A percentile compares a stretch with the other conserved stretches of the same genome.
Conservation (phyloP, 2,888 invertebrate genomes). For the Andrena dorsata region DNA sequence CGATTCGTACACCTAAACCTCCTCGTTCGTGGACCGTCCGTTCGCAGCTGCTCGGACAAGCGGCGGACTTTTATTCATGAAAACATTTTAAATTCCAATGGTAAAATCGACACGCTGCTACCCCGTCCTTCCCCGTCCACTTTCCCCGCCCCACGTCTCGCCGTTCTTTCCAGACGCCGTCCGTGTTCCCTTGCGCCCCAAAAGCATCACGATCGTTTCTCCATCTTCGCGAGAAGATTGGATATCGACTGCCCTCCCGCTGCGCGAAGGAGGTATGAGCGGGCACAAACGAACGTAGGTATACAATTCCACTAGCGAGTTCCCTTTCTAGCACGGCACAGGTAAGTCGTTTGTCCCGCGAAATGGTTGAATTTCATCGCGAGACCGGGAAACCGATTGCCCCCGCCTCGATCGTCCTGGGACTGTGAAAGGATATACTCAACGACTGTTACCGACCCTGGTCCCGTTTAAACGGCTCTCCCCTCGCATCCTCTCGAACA, state of each 20-base stretch:
- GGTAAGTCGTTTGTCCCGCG: constrained; percentile 52
- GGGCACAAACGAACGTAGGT: not conserved
- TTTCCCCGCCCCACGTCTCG: not conserved
- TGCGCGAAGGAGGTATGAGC: not conserved
- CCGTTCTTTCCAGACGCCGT: not conserved
- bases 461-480: not conserved
- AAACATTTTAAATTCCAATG: constrained; percentile 80
- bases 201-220: constrained; percentile 45
- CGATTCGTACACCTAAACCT: constrained; percentile 14
- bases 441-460: not conserved
- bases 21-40: constrained; percentile 19
- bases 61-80: constrained; percentile 79
- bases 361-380: constrained; percentile 49
- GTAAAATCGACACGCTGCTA: constrained; percentile 73
- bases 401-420: not conserved
- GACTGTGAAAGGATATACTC: not conserved
- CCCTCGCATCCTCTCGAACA: too few species aligned
- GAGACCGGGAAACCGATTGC: constrained; percentile 45
- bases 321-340: constrained; percentile 9
- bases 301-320: not conserved
- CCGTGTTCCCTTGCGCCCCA: not conserved
- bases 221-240: constrained; percentile 52
- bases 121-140: not conserved
- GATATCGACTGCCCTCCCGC: constrained; percentile 53
- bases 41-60: not conserved